These are phyloP conservation scores for Pristionchus exspectatus DNA, from an alignment of 2,888 invertebrate species.

Conservation along the genomic window DNA sequence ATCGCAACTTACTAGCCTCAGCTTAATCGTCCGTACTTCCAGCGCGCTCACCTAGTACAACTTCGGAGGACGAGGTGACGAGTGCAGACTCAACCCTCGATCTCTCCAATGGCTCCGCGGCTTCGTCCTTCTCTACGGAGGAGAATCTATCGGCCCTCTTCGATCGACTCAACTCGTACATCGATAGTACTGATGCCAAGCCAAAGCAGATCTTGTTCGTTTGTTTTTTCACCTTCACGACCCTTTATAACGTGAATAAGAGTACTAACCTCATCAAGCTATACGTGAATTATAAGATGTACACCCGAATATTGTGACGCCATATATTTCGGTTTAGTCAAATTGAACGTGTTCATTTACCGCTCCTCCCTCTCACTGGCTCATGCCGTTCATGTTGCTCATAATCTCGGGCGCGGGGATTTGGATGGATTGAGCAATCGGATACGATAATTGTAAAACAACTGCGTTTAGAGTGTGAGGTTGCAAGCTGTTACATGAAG, in stretches of 20 bases:
- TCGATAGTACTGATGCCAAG: background rate
- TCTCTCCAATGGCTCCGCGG: background rate
- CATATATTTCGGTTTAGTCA: no score
- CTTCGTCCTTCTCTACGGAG: background rate
- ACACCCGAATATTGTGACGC: no score
- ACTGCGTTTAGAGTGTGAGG: background rate
- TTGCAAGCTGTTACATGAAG: background rate
- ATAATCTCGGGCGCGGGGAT: background rate
- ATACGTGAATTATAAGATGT: no score
- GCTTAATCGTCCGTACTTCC: background rate
- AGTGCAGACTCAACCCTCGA: background rate
- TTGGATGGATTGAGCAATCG: background rate
- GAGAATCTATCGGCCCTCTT: background rate
- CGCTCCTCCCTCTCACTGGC: no score
- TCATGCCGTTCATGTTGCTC: no score
- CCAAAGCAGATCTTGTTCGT: slow-evolving; percentile 10
- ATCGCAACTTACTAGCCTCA: background rate
- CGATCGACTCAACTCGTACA: slow-evolving; percentile 15
- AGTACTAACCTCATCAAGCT: no score
- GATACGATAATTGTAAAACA: background rate
- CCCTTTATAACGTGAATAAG: no score
- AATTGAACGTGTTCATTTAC: no score
- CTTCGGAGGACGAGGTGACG: background rate
- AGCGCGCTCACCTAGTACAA: background rate
- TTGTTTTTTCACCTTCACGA: background rate